These are phyloP conservation scores for Nanger granti DNA, from an alignment of 2,113 vertebrate species.

Conservation along the genomic window DNA sequence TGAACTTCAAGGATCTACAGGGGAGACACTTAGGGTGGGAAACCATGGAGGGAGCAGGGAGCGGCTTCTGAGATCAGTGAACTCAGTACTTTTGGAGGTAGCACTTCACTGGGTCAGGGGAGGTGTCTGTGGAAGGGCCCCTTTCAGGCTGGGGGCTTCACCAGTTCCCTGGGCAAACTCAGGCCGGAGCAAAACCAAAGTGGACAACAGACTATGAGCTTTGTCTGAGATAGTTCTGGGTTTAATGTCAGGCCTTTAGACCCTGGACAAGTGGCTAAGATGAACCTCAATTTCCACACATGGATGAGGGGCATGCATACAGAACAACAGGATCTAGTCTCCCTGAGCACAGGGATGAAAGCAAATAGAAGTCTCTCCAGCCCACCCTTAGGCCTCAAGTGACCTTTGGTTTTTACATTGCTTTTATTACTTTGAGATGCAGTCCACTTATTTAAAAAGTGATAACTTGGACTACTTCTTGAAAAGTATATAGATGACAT, in stretches of 20 bases:
- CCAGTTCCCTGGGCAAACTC: not conserved
- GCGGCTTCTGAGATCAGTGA: not conserved
- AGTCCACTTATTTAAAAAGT: not conserved
- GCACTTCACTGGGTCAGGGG: not conserved
- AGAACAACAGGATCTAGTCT: not conserved
- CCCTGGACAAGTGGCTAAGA: too few relatives aligned
- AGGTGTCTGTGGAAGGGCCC: accelerated
- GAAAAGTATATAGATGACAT: not conserved
- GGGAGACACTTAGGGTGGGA: too few relatives aligned
- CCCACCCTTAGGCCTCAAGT: accelerated
- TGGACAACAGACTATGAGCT: accelerated
- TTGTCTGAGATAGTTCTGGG: not conserved
- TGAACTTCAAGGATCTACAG: not conserved
- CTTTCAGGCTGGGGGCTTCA: accelerated
- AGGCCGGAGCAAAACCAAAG: not conserved
- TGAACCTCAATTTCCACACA: not conserved
- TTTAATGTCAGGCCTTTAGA: not conserved
- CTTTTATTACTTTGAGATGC: not conserved
- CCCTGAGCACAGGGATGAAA: not conserved
- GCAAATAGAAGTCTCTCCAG: not conserved
- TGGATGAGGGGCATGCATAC: not conserved
- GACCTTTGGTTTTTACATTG: not conserved
- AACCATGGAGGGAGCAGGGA: not conserved
- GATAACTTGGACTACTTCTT: not conserved
- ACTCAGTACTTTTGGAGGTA: accelerated